A percentile compares a stretch with the other conserved stretches of the same genome.
Evolutionary conservation across 2,113 vertebrate species (phyloP).

Genomic region (Melospiza melodia): DNA sequence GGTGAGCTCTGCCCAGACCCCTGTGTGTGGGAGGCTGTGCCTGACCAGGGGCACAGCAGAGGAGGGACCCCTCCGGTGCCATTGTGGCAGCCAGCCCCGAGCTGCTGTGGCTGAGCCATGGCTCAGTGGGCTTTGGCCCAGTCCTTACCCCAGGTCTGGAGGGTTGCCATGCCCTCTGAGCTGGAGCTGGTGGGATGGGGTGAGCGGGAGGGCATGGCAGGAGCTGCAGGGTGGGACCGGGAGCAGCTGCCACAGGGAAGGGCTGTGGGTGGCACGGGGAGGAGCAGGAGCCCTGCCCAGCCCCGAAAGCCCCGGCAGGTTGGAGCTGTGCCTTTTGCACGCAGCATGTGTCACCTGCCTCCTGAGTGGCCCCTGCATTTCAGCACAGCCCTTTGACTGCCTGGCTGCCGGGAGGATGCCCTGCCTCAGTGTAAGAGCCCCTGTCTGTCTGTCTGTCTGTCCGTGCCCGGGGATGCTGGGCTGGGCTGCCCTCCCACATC

Average conservation of each 20-base stretch:
- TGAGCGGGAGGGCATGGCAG: neutral
- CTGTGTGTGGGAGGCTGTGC: fast-evolving
- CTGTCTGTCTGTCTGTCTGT: neutral
- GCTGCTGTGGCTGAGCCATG: fast-evolving
- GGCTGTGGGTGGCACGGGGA: neutral
- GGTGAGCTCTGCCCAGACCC: neutral
- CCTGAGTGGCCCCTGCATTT: fast-evolving
- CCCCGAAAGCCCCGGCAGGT: neutral
- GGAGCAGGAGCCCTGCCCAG: neutral
- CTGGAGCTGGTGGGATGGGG: fast-evolving
- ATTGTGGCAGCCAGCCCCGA: fast-evolving
- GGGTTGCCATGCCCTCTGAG: neutral
- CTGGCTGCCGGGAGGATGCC: neutral
- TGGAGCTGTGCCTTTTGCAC: neutral
- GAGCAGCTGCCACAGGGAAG: neutral
- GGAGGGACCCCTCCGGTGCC: fast-evolving
- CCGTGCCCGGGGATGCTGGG: fast-evolving
- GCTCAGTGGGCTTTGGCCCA: fast-evolving
- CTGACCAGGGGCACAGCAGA: fast-evolving
- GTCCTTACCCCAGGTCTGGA: fast-evolving
- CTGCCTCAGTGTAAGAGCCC: neutral
- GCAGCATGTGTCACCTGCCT: neutral
- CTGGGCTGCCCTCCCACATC: neutral
- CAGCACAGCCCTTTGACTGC: fast-evolving
- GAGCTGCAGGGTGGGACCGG: neutral